These are phyloP conservation scores for Yoshiicerus persimilis DNA, from an alignment of 1,140 invertebrate species.

Conservation along the genomic window DNA sequence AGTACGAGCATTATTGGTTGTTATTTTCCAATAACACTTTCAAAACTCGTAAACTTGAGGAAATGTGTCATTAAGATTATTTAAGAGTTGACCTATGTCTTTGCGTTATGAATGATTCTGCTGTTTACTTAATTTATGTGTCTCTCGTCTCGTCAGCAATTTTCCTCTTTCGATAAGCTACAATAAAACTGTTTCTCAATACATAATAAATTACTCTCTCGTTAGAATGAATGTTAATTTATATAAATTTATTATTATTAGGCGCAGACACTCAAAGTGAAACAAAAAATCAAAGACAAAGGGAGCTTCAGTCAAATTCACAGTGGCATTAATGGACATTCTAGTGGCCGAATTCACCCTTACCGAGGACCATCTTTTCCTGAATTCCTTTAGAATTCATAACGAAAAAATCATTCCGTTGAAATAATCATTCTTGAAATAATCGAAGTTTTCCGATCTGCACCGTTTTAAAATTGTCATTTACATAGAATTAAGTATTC, in stretches of 20 bases:
- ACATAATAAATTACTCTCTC: neutral
- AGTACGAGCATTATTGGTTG: too few relatives aligned
- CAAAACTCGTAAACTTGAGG: neutral
- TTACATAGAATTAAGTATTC: neutral
- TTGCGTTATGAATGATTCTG: neutral
- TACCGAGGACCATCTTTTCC: conserved; percentile 18
- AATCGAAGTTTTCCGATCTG: neutral
- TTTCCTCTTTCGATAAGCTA: neutral
- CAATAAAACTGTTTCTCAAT: neutral
- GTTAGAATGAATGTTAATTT: neutral
- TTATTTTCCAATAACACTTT: neutral
- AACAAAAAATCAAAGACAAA: conserved; percentile 12
- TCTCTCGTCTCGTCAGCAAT: neutral
- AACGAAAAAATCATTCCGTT: neutral
- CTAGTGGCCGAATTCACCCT: neutral
- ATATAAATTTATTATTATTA: neutral
- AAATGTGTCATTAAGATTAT: neutral
- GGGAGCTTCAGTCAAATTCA: neutral
- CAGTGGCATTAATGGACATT: neutral
- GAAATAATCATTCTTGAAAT: neutral
- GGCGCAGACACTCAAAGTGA: conserved; percentile 20
- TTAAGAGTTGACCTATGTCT: neutral
- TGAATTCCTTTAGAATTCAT: neutral
- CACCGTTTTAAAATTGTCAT: neutral
- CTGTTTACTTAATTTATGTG: neutral